phyloP scores from a whole-genome alignment of 2,797 vertebrate genomes.

The Sebastes oblongus region DNA sequence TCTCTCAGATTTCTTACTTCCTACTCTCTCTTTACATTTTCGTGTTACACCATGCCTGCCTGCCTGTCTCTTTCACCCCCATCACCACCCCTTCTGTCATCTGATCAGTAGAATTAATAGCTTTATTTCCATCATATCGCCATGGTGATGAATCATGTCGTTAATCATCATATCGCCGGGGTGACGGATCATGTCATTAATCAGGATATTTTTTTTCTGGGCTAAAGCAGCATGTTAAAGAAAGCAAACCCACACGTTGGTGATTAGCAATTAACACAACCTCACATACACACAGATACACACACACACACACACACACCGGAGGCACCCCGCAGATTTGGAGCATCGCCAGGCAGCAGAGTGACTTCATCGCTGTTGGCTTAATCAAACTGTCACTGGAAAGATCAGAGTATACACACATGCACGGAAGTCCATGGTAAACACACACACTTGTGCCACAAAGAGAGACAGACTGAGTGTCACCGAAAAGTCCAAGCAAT shows the following conservation, averaged over 20 bases:
- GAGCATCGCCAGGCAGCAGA: slow-evolving; percentile 56
- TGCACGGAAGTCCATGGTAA: background rate
- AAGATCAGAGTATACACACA: slow-evolving; percentile 42
- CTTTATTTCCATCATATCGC: slow-evolving; percentile 80
- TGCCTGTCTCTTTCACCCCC: slow-evolving; percentile 48
- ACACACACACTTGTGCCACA: background rate
- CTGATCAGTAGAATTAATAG: slow-evolving; percentile 80
- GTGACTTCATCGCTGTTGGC: slow-evolving; percentile 61
- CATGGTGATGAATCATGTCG: slow-evolving; percentile 79
- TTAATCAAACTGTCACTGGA: slow-evolving; percentile 67
- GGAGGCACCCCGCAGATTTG: slow-evolving; percentile 56
- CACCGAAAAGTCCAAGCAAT: background rate
- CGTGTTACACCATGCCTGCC: slow-evolving; percentile 11
- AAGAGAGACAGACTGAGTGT: background rate
- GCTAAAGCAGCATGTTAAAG: slow-evolving; percentile 60
- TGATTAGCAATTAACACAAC: slow-evolving; percentile 74
- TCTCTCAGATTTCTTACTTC: background rate
- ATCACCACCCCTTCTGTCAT: slow-evolving; percentile 50
- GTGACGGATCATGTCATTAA: slow-evolving; percentile 78
- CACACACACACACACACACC: slow-evolving; percentile 19
- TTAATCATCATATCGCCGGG: slow-evolving; percentile 79
- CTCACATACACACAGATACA: slow-evolving; percentile 9
- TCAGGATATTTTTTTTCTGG: slow-evolving; percentile 54
- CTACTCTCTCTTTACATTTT: slow-evolving; percentile 29
- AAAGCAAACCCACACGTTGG: slow-evolving; percentile 66